Conservation (phyloP, 1,140 invertebrate species). For the Drosophila persimilis region DNA sequence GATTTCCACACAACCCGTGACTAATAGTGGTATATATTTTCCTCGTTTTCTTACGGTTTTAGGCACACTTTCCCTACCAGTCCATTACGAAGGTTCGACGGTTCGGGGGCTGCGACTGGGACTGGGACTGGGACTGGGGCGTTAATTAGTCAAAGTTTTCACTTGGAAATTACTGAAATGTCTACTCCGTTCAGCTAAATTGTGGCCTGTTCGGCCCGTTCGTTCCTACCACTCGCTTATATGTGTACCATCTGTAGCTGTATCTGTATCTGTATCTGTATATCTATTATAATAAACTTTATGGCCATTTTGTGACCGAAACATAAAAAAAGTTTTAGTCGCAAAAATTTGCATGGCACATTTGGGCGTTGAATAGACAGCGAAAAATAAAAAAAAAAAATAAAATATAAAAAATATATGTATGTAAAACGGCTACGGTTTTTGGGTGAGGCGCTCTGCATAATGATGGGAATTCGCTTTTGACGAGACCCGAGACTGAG, state of each 20-base stretch:
- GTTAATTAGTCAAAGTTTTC: conserved; percentile 74
- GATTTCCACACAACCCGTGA: conserved; percentile 42
- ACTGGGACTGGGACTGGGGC: conserved; percentile 5
- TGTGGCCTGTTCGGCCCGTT: conserved; percentile 14
- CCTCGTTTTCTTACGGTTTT: conserved; percentile 5
- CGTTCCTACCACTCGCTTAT: too few species aligned
- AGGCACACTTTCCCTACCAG: conserved; percentile 50
- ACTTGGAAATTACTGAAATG: conserved; percentile 71
- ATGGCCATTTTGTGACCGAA: conserved; percentile 70
- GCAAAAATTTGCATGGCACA: conserved; percentile 46
- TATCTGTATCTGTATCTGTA: not conserved
- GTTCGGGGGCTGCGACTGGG: not conserved
- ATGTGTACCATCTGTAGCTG: not conserved
- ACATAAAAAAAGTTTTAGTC: conserved; percentile 43
- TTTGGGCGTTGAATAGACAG: conserved; percentile 33
- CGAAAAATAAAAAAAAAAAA: conserved; percentile 1
- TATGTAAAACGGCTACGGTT: conserved; percentile 25
- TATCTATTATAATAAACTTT: conserved; percentile 69
- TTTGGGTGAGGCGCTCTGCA: conserved; percentile 21
- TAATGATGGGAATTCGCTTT: conserved; percentile 26
- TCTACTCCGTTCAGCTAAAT: conserved; percentile 40
- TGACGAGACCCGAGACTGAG: not conserved
- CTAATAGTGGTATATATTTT: conserved; percentile 62
- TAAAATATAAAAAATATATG: conserved; percentile 25
- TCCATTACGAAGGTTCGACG: conserved; percentile 3